Conservation (phyloP, 2,888 invertebrate genomes). For the Tricholauxania praeusta region DNA sequence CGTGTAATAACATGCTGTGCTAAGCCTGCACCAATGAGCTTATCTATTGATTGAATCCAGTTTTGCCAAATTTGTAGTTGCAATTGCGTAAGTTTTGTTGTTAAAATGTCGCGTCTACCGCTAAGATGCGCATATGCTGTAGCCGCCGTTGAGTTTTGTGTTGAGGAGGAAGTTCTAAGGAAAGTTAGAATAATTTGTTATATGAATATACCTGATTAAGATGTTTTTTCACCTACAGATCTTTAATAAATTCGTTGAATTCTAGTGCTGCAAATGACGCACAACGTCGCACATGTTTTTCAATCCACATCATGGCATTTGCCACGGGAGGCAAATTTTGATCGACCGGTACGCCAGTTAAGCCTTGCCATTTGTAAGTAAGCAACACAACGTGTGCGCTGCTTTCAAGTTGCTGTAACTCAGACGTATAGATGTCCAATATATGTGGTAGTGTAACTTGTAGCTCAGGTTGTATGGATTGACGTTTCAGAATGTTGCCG, state of each 20-base stretch:
- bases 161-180: background rate
- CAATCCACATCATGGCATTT: constrained; percentile 80
- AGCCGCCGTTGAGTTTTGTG: background rate
- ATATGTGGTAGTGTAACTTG: constrained; percentile 70
- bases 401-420: constrained; percentile 60
- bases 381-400: constrained; percentile 54
- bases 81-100: constrained; percentile 67
- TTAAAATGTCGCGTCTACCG: constrained; percentile 58
- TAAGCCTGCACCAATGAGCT: constrained; percentile 67
- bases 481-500: constrained; percentile 71
- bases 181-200: background rate
- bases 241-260: constrained; percentile 52
- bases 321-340: constrained; percentile 76
- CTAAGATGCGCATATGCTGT: constrained; percentile 51
- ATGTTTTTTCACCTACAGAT: constrained; percentile 50
- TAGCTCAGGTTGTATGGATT: constrained; percentile 70
- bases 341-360: constrained; percentile 52
- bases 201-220: background rate
- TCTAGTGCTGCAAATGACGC: constrained; percentile 55
- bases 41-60: constrained; percentile 71
- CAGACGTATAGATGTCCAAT: constrained; percentile 66
- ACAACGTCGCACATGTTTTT: constrained; percentile 74
- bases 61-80: constrained; percentile 69
- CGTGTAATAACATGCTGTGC: constrained; percentile 58
- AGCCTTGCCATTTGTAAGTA: constrained; percentile 50